Percentiles rank a stretch among this genome's conserved stretches.
These are phyloP conservation scores for Ciconia maguari DNA, from an alignment of 2,113 vertebrate genomes.

Conservation along the genomic window DNA sequence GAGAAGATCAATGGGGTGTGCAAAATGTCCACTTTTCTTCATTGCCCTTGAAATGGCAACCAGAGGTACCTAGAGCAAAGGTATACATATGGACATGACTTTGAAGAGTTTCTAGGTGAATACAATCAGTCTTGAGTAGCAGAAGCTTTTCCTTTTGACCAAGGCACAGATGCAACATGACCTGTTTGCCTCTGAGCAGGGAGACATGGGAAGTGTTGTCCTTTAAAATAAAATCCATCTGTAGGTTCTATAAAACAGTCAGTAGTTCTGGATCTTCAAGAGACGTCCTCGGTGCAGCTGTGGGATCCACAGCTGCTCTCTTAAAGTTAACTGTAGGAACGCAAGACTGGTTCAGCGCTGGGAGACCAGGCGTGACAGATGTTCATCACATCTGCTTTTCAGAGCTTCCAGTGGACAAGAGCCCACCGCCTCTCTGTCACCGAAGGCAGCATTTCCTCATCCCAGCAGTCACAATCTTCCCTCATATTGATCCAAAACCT, in stretches of 20 bases:
- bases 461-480: neutral
- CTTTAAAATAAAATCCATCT: neutral
- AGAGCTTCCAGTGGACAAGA: neutral
- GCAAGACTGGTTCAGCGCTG: neutral
- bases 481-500: neutral
- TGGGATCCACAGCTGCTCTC: neutral
- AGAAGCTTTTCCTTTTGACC: neutral
- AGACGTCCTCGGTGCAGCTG: neutral
- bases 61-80: neutral
- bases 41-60: neutral
- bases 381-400: neutral
- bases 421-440: neutral
- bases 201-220: neutral
- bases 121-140: neutral
- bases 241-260: neutral
- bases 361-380: neutral
- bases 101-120: neutral
- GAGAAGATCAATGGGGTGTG: neutral
- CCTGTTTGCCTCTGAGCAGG: neutral
- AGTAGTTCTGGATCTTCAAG: neutral
- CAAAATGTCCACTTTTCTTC: neutral
- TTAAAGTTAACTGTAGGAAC: neutral
- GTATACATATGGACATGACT: neutral
- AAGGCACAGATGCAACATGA: neutral
- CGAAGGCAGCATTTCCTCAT: neutral